Evolutionary conservation across 2,888 invertebrate genomes (phyloP), one percentile per base, ranked within the genome.

Genomic region (Idaea straminata): DNA sequence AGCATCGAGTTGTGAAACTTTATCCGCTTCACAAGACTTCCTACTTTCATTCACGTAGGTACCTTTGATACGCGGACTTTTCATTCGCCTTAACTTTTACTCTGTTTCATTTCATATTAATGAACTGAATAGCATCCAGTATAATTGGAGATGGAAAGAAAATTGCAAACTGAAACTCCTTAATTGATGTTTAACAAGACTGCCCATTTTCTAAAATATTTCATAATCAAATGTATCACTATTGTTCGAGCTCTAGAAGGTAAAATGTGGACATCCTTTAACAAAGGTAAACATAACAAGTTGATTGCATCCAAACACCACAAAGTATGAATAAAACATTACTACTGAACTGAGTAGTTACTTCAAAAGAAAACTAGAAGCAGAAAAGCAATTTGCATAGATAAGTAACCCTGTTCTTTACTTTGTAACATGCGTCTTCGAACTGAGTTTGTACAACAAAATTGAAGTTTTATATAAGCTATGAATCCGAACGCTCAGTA

Each of bases 371-470:
- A 77, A 75, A 79, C 74, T 76, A 70, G 68, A 71, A 72, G 72
- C 71, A 74, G 70, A 68, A 74, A 76, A 76, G 75, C 73, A 74
- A 78, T 81, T 80, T 81, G 71, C 74, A 81, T 81, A 74, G 71
- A 75, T 76, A 72, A 70, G 69, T 74, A 76, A 81, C 72, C 72
- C 71, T 72, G 71, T 72, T 74, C 73, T 77, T 74, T 73, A 72
- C 72, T 74, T 75, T 75, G 74, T 77, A 80, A 74, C 76, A 72
- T 78, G 71, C 71, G 71, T 76, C 73, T 73, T 73, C 68, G 66
- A 74, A 74, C 69, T 66, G 66, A 74, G 72, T 73, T 72, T 72
- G 71, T 71, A 68, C 71, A 74, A 74, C 71, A 72, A 75, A 76
- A 77, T 74, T 68, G 72, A 71, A 73, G 69, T 74, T 76, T 72